Percentiles rank a stretch among this genome's conserved stretches.
Conservation (phyloP, 2,113 vertebrate species). For the Callipepla californica region DNA sequence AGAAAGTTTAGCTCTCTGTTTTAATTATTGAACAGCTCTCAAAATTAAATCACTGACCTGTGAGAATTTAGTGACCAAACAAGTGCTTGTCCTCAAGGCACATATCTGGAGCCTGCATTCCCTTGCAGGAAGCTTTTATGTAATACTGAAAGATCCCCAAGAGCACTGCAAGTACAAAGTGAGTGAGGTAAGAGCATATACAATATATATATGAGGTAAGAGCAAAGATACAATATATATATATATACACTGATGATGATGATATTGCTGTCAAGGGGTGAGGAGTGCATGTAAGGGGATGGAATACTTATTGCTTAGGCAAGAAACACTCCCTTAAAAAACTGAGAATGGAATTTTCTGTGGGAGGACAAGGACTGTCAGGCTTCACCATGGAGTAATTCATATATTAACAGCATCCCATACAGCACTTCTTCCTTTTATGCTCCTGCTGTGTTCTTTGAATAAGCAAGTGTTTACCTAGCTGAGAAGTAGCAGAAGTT, state of each 20-base stretch:
- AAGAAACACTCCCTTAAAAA: background rate
- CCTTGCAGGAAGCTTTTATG: background rate
- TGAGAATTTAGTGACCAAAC: constrained; percentile 63
- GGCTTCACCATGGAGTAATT: background rate
- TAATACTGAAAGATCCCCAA: background rate
- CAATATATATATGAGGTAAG: constrained; percentile 42
- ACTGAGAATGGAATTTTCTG: background rate
- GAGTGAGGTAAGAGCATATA: constrained; percentile 52
- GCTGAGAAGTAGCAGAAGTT: background rate
- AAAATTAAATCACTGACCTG: constrained; percentile 59
- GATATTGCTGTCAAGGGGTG: background rate
- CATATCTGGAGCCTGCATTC: background rate
- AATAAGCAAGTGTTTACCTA: background rate
- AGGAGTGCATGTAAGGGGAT: background rate
- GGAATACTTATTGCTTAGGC: background rate
- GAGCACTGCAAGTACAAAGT: background rate
- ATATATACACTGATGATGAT: background rate
- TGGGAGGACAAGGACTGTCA: background rate
- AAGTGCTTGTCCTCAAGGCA: constrained; percentile 23
- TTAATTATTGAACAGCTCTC: constrained; percentile 73
- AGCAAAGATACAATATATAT: background rate
- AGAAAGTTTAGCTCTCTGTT: constrained; percentile 38
- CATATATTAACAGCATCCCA: rapidly evolving
- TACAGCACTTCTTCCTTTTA: background rate
- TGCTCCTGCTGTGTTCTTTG: background rate